Conservation (phyloP, 2,888 invertebrate genomes). For the Acrobasis repandana region DNA sequence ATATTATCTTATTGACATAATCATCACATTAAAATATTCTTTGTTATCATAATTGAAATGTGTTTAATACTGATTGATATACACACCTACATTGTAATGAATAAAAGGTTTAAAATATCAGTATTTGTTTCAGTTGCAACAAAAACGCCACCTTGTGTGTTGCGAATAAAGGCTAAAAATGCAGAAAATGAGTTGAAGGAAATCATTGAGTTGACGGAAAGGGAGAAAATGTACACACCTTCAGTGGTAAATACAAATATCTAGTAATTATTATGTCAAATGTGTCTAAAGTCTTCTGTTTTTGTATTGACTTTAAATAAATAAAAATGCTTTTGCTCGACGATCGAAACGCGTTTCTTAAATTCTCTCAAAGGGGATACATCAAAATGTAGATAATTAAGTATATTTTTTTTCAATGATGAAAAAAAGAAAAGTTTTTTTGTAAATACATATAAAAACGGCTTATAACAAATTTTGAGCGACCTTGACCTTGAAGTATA, state of each 20-base stretch:
- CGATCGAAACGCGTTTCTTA: too few species aligned
- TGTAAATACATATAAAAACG: too few species aligned
- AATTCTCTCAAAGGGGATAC: too few species aligned
- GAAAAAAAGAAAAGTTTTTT: too few species aligned
- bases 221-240: slow-evolving; percentile 81
- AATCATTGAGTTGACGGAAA: slow-evolving; percentile 81
- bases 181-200: slow-evolving; percentile 80
- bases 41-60: not conserved
- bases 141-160: slow-evolving; percentile 73
- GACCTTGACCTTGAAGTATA: too few species aligned
- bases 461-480: too few species aligned
- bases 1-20: not conserved
- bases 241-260: slow-evolving; percentile 56
- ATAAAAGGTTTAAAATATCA: not conserved
- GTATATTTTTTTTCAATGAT: too few species aligned
- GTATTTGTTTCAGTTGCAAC: slow-evolving; percentile 47
- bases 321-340: too few species aligned
- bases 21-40: not conserved
- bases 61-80: not conserved
- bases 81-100: not conserved
- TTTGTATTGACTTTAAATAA: too few species aligned
- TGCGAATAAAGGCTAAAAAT: slow-evolving; percentile 68
- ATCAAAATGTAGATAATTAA: too few species aligned
- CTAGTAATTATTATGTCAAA: not conserved
- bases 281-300: too few species aligned